Percentiles rank a stretch among this genome's conserved stretches.
Conservation (phyloP, 2,113 vertebrate species). For the Mastomys natalensis region DNA sequence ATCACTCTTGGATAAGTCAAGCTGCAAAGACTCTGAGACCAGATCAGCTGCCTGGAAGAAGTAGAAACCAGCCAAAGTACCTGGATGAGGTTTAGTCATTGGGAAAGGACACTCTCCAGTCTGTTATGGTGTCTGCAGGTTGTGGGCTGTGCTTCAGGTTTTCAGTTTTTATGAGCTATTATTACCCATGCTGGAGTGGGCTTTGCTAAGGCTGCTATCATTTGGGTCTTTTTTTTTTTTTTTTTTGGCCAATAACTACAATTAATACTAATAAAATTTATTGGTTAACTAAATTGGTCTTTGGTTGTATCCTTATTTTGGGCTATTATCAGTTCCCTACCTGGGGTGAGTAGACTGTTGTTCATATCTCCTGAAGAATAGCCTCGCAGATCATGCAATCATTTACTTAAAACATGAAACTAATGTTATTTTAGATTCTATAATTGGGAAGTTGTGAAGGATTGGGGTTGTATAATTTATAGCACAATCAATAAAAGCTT, state of each 20-base stretch:
- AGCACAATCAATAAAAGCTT: not conserved
- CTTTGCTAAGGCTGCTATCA: not conserved
- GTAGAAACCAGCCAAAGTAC: not conserved
- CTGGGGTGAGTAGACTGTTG: not conserved
- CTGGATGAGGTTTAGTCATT: not conserved
- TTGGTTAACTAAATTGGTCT: not conserved
- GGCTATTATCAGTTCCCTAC: not conserved
- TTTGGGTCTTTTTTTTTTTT: not conserved
- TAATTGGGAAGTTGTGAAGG: not conserved
- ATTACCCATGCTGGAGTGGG: not conserved
- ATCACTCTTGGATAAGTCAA: not conserved
- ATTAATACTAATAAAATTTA: not conserved
- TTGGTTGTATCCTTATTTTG: not conserved
- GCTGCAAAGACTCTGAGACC: not conserved
- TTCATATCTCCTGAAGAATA: not conserved
- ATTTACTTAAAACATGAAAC: constrained; percentile 11
- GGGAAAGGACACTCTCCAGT: not conserved
- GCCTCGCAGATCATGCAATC: not conserved
- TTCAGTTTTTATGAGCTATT: not conserved
- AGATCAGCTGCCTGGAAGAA: not conserved
- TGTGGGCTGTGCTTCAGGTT: not conserved
- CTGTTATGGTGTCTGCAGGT: not conserved
- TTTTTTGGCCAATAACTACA: not conserved
- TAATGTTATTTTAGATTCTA: constrained; percentile 13
- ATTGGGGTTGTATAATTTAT: not conserved